A percentile compares a stretch with the other conserved stretches of the same genome.
Conservation (phyloP, 1,140 invertebrate genomes). For the Drosophila pseudoananassae region DNA sequence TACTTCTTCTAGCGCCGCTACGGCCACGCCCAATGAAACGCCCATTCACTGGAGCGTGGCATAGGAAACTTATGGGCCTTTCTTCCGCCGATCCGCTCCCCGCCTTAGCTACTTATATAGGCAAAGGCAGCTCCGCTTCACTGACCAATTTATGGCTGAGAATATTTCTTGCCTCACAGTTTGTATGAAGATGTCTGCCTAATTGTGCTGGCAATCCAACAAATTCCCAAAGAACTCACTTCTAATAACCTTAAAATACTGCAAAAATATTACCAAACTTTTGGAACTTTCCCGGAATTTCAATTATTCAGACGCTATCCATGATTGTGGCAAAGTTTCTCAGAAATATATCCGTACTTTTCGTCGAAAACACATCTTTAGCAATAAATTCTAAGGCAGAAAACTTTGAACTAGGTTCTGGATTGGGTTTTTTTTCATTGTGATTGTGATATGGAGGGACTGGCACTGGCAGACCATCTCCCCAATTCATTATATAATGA, state of each 20-base stretch:
- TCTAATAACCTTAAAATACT: conserved; percentile 14
- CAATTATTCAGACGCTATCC: neutral
- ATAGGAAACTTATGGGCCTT: conserved; percentile 34
- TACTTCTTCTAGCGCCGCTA: conserved; percentile 51
- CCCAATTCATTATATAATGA: conserved; percentile 56
- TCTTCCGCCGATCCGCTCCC: conserved; percentile 27
- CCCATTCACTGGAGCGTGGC: conserved; percentile 71
- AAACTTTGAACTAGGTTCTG: conserved; percentile 29
- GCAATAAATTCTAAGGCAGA: conserved; percentile 41
- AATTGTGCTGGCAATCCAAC: conserved; percentile 16
- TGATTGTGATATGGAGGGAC: conserved; percentile 5
- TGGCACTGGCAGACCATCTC: conserved; percentile 32
- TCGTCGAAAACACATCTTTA: conserved; percentile 9
- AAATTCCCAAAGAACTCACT: conserved; percentile 1
- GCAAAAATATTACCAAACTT: conserved; percentile 39
- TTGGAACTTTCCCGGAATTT: neutral
- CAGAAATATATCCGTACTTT: conserved; percentile 18
- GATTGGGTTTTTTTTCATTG: conserved; percentile 2
- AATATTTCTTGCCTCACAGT: conserved; percentile 57
- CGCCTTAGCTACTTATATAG: conserved; percentile 50
- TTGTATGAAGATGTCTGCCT: conserved; percentile 48
- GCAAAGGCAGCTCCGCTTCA: conserved; percentile 66
- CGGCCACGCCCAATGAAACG: conserved; percentile 66
- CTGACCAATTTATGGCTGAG: conserved; percentile 68
- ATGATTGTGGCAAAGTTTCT: conserved; percentile 17